Evolutionary conservation across 2,113 vertebrate genomes (phyloP).

Genomic region (Cardinalis cardinalis): DNA sequence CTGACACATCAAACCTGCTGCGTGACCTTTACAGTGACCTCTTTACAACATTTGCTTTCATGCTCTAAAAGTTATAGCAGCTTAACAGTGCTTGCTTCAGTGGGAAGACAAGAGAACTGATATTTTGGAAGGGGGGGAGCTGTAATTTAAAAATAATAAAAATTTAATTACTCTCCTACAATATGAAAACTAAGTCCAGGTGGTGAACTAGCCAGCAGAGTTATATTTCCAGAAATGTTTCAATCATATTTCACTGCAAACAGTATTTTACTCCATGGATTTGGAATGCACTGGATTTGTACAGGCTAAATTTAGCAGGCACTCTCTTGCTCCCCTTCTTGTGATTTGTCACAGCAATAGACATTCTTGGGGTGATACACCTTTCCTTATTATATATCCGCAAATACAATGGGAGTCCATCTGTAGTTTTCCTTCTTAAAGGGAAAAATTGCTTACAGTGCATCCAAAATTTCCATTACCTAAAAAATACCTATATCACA

Average conservation of each 20-base stretch:
- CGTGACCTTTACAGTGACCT: constrained; percentile 81
- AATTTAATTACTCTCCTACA: constrained; percentile 72
- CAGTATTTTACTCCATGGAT: constrained; percentile 22
- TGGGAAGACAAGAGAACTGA: constrained; percentile 71
- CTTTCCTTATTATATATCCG: constrained; percentile 50
- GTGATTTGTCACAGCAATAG: constrained; percentile 62
- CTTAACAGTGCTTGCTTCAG: constrained; percentile 63
- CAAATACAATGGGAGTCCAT: constrained; percentile 19
- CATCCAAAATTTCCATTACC: constrained; percentile 5
- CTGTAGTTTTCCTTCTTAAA: constrained; percentile 10
- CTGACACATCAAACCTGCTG: constrained; percentile 88
- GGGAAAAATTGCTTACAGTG: constrained; percentile 12
- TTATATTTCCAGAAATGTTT: constrained; percentile 46
- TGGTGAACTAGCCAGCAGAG: constrained; percentile 58
- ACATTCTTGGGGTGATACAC: constrained; percentile 48
- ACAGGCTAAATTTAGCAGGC: constrained; percentile 45
- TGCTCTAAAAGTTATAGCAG: constrained; percentile 76
- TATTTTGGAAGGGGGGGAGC: neutral
- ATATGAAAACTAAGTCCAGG: constrained; percentile 73
- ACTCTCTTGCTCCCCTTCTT: constrained; percentile 50
- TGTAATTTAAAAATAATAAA: constrained; percentile 71
- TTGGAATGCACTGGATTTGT: constrained; percentile 44
- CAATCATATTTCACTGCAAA: constrained; percentile 32
- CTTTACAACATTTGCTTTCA: constrained; percentile 75
- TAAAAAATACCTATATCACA: constrained; percentile 31